Evolutionary conservation across 2,797 vertebrate genomes (phyloP), one percentile per base, ranked within the genome.

Genomic region (Onychomys arenicola): DNA sequence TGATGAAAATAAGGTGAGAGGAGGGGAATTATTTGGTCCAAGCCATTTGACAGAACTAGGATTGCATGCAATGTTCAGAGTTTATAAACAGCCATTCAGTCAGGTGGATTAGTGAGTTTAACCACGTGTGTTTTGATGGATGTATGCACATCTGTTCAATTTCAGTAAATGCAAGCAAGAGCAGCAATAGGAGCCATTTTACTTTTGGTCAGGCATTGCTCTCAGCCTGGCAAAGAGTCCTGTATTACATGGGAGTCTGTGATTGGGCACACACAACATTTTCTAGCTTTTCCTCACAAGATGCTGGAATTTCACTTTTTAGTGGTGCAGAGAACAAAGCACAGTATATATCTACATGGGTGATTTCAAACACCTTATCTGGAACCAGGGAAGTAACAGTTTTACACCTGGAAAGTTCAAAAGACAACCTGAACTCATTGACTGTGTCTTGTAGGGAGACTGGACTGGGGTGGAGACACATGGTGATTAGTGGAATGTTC

Each of bases 241-340:
- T 69, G 14, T 59, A 73, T 91, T 82, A 85, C 46, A 6, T 13
- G 19, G 13, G 73, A 82, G 25, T 69, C 59, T 73, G 59, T n/a
- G 19, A 90, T 9, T 78, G 40, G 52, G 17, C 86, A 85, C 83
- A 19, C 16, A 93, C 46, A 90, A 67, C 73, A 46, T 4, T 83
- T 93, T 90, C 52, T 40, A 90, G 29, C 19, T 89, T 25, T 78
- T 92, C 61, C 91, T 59, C 6, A 86, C 65, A 55, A 76, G 83
- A 92, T 89, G 69, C 40, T 83, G 19, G 59, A 94, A 92, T 95
- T 89, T 96, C 37, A 87, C 76, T 86, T 89, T 71, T 96, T 84
- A 80, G 29, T n/a, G 71, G 46, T 0, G 9, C 32, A 52, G 34
- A 63, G 14, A 89, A 57, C 5, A 57, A 82, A 57, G 16, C 40